These are phyloP conservation scores for Panurus biarmicus DNA, from an alignment of 2,113 vertebrate genomes.

Conservation along the genomic window DNA sequence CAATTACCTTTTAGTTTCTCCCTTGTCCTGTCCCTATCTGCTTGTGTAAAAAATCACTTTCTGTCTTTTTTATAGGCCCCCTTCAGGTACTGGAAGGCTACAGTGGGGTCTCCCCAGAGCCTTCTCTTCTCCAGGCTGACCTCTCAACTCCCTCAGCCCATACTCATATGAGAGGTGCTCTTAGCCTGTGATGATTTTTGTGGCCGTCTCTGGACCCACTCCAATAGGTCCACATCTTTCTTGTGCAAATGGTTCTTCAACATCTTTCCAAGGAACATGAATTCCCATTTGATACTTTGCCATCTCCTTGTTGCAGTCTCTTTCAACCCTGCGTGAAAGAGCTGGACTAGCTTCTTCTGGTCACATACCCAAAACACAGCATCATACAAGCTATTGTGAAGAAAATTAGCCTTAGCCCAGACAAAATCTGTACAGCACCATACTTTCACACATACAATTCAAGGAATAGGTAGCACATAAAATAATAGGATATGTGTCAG, in stretches of 20 bases:
- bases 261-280: background rate
- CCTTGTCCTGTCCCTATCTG: background rate
- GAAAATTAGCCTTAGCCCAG: background rate
- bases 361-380: background rate
- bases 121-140: background rate
- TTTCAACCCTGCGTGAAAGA: rapidly evolving
- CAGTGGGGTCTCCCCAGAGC: background rate
- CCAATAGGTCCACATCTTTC: background rate
- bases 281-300: background rate
- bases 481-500: background rate
- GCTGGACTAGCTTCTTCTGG: background rate
- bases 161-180: background rate
- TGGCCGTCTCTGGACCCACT: background rate
- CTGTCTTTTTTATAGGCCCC: background rate
- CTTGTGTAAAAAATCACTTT: background rate
- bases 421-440: background rate
- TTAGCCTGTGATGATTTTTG: background rate
- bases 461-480: background rate
- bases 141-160: background rate
- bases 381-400: background rate
- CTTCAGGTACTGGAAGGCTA: background rate
- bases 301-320: background rate
- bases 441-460: background rate
- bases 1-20: no score
- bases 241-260: background rate